Evolutionary conservation across 2,113 vertebrate genomes (phyloP).

Genomic region (Procapra przewalskii): DNA sequence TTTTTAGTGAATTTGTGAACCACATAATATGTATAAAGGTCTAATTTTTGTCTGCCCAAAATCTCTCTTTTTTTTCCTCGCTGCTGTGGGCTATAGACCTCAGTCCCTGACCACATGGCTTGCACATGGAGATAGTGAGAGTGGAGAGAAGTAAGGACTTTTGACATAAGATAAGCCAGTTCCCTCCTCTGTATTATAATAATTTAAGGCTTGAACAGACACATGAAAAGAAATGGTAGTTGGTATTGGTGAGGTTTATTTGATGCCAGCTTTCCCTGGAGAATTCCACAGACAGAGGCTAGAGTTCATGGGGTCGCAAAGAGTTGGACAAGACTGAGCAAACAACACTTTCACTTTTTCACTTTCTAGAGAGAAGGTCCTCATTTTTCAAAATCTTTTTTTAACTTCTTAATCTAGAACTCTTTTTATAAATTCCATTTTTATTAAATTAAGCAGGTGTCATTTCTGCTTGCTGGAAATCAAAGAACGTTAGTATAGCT

Average conservation of each 20-base stretch:
- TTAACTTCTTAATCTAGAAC: background rate
- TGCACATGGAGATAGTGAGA: background rate
- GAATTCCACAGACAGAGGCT: background rate
- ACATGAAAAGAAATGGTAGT: background rate
- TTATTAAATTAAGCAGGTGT: background rate
- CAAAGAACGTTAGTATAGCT: background rate
- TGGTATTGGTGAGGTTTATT: background rate
- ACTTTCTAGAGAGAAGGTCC: background rate
- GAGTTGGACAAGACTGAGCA: background rate
- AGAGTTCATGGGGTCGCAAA: background rate
- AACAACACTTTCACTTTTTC: background rate
- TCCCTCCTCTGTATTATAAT: background rate
- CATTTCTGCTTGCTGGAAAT: background rate
- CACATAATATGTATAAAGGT: background rate
- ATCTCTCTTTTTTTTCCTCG: no score
- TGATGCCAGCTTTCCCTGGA: background rate
- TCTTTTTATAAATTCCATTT: background rate
- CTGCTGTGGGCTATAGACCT: background rate
- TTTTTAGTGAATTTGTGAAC: background rate
- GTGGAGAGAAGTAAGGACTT: background rate
- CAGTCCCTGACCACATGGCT: background rate
- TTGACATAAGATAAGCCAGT: background rate
- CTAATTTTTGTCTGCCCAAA: background rate
- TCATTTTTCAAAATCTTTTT: background rate
- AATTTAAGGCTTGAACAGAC: background rate